phyloP scores from a whole-genome alignment of 1,140 invertebrate species.

The Diorhabda elongata region DNA sequence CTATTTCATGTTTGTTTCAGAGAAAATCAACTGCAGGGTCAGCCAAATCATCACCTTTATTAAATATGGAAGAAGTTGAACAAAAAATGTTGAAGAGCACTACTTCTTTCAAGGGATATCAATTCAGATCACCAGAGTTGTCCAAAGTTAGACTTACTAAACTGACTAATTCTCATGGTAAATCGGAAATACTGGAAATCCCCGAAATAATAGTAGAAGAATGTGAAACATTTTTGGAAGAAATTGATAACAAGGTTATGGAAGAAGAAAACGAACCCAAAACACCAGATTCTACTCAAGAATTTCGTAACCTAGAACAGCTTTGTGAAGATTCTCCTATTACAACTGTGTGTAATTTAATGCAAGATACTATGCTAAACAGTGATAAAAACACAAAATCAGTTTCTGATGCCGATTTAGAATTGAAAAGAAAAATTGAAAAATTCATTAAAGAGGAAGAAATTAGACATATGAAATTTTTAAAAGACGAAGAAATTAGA shows the following conservation, averaged over 20 bases:
- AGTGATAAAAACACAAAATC: constrained; percentile 9
- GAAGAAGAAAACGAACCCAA: constrained; percentile 5
- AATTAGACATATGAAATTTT: background rate
- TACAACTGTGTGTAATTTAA: constrained; percentile 7
- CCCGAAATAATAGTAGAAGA: constrained; percentile 9
- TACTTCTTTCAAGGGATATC: constrained; percentile 7
- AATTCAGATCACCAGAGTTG: constrained; percentile 5
- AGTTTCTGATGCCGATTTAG: background rate
- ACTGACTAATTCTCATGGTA: background rate
- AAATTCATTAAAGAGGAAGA: constrained; percentile 7
- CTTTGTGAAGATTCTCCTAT: constrained; percentile 11
- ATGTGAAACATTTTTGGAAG: background rate
- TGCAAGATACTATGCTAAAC: background rate
- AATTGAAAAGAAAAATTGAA: background rate
- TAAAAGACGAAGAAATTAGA: background rate
- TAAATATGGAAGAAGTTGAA: constrained; percentile 14
- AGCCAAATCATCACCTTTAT: background rate
- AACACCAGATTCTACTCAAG: constrained; percentile 9
- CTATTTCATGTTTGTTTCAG: too few species aligned
- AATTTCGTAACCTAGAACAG: constrained; percentile 9
- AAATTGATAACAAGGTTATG: background rate
- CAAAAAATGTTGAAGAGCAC: constrained; percentile 6
- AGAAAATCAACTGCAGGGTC: too few species aligned
- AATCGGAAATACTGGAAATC: background rate
- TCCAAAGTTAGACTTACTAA: background rate